Conservation (phyloP, 2,888 invertebrate genomes). For the Diaperis boleti region DNA sequence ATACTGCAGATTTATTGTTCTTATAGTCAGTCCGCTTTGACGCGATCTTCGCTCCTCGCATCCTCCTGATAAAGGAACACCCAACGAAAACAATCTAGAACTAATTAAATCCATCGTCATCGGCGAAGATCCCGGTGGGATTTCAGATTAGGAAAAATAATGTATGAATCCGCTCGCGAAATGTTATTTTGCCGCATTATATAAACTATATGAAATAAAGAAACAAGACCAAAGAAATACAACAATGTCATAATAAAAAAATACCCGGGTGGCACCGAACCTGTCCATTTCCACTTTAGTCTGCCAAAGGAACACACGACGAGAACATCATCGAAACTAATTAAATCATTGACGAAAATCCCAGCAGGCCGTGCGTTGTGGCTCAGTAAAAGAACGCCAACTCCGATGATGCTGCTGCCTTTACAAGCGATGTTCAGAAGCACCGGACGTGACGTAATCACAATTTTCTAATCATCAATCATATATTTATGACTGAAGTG, state of each 20-base stretch:
- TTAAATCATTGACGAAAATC: no score
- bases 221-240: no score
- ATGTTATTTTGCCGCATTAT: no score
- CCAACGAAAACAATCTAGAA: conserved; percentile 19
- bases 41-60: conserved; percentile 41
- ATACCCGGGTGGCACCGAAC: no score
- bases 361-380: no score
- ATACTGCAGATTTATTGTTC: conserved; percentile 63
- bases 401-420: neutral
- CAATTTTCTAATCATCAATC: conserved; percentile 68
- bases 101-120: conserved; percentile 24
- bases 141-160: no score
- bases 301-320: no score
- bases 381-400: neutral
- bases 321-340: no score
- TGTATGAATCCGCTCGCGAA: no score
- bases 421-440: neutral
- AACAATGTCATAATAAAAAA: no score
- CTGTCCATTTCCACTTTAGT: no score
- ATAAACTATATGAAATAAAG: no score
- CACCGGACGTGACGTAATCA: conserved; percentile 66
- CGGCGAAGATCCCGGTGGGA: conserved; percentile 5
- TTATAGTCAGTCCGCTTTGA: conserved; percentile 54
- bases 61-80: conserved; percentile 10
- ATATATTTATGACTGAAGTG: conserved; percentile 66